Percentiles rank a stretch among this genome's conserved stretches.
phyloP scores from a whole-genome alignment of 2,797 vertebrate species.

The Rhinoraja longicauda region DNA sequence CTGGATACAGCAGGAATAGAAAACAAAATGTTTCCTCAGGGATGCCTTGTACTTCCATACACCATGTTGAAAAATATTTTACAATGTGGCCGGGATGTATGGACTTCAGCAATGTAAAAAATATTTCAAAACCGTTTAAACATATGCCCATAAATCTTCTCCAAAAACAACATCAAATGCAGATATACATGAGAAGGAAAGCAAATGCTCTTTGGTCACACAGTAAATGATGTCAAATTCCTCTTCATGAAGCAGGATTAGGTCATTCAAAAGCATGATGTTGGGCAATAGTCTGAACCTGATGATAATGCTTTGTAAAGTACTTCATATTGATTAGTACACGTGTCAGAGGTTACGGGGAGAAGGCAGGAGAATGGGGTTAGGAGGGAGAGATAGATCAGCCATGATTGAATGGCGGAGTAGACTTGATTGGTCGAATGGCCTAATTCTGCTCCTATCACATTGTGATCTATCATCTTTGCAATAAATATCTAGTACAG shows the following conservation, averaged over 20 bases:
- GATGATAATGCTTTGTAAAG: background rate
- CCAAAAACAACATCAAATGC: background rate
- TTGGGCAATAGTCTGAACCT: background rate
- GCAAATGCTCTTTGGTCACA: background rate
- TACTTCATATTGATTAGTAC: too few species aligned
- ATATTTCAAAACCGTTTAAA: slow-evolving; percentile 16
- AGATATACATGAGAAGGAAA: background rate
- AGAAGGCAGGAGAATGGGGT: too few species aligned
- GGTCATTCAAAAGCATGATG: background rate
- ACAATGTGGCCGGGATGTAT: background rate
- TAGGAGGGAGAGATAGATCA: too few species aligned
- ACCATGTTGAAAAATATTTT: slow-evolving; percentile 35
- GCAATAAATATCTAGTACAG: background rate
- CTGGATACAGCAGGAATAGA: background rate
- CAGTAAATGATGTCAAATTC: background rate
- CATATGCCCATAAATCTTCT: slow-evolving; percentile 10
- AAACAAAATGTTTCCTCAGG: background rate
- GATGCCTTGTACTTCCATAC: slow-evolving; percentile 3
- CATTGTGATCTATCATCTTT: background rate
- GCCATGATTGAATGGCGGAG: too few species aligned
- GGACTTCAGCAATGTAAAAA: background rate
- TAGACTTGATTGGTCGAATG: too few species aligned
- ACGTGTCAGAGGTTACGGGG: too few species aligned
- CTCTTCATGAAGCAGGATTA: background rate
- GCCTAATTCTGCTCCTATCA: too few species aligned